A percentile compares a stretch with the other conserved stretches of the same genome.
These are phyloP conservation scores for Gisinianus flammeolus DNA, from an alignment of 2,888 invertebrate genomes.

Conservation along the genomic window DNA sequence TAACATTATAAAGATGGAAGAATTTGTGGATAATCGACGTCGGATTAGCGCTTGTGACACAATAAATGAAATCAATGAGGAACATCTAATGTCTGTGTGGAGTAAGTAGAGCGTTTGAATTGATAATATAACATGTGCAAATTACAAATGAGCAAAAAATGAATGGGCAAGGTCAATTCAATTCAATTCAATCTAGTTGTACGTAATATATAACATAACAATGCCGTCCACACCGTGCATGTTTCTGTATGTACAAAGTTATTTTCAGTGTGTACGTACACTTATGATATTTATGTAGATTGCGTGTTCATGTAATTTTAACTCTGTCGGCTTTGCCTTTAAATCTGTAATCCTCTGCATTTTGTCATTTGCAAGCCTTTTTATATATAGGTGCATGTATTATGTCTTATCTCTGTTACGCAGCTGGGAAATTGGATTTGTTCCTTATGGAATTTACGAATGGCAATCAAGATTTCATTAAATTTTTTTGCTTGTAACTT, in stretches of 20 bases:
- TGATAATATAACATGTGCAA: background rate
- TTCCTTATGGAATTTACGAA: background rate
- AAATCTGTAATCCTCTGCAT: background rate
- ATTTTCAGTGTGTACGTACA: background rate
- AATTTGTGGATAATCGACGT: conserved; percentile 14
- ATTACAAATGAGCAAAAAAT: background rate
- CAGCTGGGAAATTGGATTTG: background rate
- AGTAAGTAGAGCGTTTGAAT: conserved; percentile 35
- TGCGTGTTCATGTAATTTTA: background rate
- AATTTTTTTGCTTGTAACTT: background rate
- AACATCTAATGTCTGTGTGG: conserved; percentile 43
- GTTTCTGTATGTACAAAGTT: background rate
- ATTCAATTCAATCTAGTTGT: background rate
- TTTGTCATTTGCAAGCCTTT: background rate
- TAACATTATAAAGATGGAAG: conserved; percentile 24
- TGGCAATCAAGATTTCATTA: background rate
- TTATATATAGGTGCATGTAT: background rate
- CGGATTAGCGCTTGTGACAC: conserved; percentile 31
- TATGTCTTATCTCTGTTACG: background rate
- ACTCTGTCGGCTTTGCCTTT: background rate
- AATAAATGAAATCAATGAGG: conserved; percentile 41
- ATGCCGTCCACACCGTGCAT: background rate
- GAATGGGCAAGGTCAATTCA: conserved; percentile 34
- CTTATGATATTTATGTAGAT: background rate
- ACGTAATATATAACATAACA: background rate